Evolutionary conservation across 2,888 invertebrate species (phyloP), one percentile per base, ranked within the genome.

Genomic region (Parasteatoda lunata): DNA sequence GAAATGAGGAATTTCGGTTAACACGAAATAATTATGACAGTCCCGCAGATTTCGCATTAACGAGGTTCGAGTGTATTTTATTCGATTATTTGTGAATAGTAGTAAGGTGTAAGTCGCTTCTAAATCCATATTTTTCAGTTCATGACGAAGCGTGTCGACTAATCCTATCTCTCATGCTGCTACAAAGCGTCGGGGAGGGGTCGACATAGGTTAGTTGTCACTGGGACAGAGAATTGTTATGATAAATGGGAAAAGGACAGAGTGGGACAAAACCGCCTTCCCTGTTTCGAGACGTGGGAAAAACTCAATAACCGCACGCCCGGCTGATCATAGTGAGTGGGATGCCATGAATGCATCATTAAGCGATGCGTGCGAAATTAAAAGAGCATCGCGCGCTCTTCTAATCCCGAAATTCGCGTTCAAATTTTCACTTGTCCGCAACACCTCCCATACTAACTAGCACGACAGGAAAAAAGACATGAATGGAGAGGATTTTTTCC

Each of bases 181-280:
- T 30, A 30, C 30, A 30, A 30, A 30, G 59, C 72, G 54, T 48
- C 68, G 84, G 72, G 73, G 69, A 69, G 75, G 70, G 68, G 70
- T 70, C 75, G 75, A 79, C 84, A 85, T 85, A 85, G 79, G 84
- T 75, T 85, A 49, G 75, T 75, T 65, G 84, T 85, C 84, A 85
- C 8, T 64, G 30, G 45, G 70, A 85, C 84, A 85, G 79, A 79
- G 76, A 76, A 75, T 79, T 75, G 84, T 75, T 79, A 79, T 85
- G 84, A 85, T 85, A 85, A 85, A 85, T 85, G 84, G 75, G 84
- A 79, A 73, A 30, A 78, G 75, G 81, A 80, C 80, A 80, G 72
- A 73, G 80, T 52, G 72, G 72, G 72, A 77, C 84, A 84, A 84
- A 84, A 84, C 75, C 84, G 65, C 70, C 4, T 52, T 5, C 45